Evolutionary conservation across 2,113 vertebrate genomes (phyloP).

Genomic region (Phaethornis superciliosus): DNA sequence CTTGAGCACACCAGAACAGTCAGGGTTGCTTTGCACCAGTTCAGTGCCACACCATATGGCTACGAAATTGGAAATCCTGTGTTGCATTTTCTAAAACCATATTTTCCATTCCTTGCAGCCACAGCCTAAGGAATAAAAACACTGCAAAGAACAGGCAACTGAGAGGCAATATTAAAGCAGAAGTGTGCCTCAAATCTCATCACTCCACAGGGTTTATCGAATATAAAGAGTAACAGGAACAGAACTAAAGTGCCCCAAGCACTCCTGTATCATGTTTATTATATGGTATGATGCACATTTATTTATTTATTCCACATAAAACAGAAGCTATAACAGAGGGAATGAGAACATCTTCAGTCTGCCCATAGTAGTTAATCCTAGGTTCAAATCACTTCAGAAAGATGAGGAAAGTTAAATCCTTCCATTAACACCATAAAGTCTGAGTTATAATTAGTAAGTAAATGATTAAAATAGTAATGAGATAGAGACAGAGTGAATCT

Average conservation of each 20-base stretch:
- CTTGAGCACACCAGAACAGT: not conserved
- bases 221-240: slow-evolving; percentile 32
- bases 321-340: not conserved
- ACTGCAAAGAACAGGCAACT: slow-evolving; percentile 1
- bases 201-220: not conserved
- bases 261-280: slow-evolving; percentile 15
- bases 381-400: slow-evolving; percentile 25
- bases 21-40: not conserved
- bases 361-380: slow-evolving; percentile 16
- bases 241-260: not conserved
- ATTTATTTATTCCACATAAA: slow-evolving; percentile 50
- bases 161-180: slow-evolving; percentile 28
- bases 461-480: slow-evolving; percentile 8
- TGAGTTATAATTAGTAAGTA: slow-evolving; percentile 29
- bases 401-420: slow-evolving; percentile 38
- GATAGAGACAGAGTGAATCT: not conserved
- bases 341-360: slow-evolving; percentile 28
- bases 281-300: slow-evolving; percentile 13
- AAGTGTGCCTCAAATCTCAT: slow-evolving; percentile 23
- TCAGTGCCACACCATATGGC: not conserved
- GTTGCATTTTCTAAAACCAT: not conserved
- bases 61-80: not conserved
- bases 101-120: slow-evolving; percentile 27
- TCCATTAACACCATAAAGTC: not conserved
- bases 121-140: slow-evolving; percentile 16